Percentiles rank a stretch among this genome's conserved stretches.
Evolutionary conservation across 2,888 invertebrate species (phyloP).

Genomic region (Mythimna vitellina): DNA sequence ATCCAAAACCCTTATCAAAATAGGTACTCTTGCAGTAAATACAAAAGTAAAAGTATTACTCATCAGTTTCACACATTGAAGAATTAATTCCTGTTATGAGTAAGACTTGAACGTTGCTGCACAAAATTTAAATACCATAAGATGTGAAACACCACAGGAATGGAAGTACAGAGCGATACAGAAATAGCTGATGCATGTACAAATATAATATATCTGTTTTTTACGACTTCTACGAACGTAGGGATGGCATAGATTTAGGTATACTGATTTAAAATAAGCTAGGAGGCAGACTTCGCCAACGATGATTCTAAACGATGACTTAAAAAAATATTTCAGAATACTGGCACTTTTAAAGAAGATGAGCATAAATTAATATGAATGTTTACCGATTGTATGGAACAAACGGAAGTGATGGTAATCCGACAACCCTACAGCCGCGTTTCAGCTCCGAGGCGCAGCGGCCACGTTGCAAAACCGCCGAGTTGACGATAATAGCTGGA

Average conservation of each 20-base stretch:
- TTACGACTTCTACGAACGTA: constrained; percentile 82
- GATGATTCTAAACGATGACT: not conserved
- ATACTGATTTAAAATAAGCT: constrained; percentile 16
- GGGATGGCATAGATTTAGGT: constrained; percentile 64
- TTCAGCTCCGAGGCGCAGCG: constrained; percentile 71
- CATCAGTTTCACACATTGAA: not conserved
- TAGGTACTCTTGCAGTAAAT: not conserved
- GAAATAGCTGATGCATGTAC: constrained; percentile 84
- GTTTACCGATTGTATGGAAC: constrained; percentile 1
- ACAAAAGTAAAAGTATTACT: constrained; percentile 5
- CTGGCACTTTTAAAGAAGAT: constrained; percentile 3
- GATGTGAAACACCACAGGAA: constrained; percentile 65
- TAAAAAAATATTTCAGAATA: not conserved
- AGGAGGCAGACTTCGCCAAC: not conserved
- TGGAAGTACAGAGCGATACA: constrained; percentile 77
- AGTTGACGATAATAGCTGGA: constrained; percentile 87
- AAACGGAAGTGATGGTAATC: constrained; percentile 28
- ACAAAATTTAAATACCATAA: constrained; percentile 47
- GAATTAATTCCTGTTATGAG: not conserved
- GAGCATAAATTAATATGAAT: not conserved
- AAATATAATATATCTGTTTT: constrained; percentile 80
- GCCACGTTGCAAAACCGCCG: constrained; percentile 86
- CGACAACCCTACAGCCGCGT: constrained; percentile 68
- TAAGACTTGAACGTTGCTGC: constrained; percentile 16
- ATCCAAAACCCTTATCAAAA: not conserved